Evolutionary conservation across 2,888 invertebrate genomes (phyloP).

Genomic region (Magallana nippona): DNA sequence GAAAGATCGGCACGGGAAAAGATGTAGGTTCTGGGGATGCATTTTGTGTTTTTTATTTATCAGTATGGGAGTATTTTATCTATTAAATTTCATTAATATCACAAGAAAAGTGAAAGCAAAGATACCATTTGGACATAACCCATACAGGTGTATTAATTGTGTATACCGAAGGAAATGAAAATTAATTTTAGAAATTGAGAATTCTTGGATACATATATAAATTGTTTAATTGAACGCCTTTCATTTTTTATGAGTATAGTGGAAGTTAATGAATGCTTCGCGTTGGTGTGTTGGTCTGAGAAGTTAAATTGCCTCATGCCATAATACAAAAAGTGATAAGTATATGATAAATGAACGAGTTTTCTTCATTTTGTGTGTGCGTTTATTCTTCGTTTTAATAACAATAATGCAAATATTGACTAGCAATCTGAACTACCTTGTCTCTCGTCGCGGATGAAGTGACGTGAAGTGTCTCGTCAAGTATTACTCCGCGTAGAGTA

Average conservation of each 20-base stretch:
- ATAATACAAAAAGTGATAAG: constrained; percentile 33
- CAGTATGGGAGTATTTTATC: no score
- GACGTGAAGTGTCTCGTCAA: constrained; percentile 46
- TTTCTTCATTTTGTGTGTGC: constrained; percentile 38
- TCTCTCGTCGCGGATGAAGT: constrained; percentile 39
- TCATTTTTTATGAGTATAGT: neutral
- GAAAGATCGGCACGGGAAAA: no score
- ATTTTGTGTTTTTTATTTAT: no score
- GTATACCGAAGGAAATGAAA: neutral
- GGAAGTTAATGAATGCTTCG: neutral
- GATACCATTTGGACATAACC: no score
- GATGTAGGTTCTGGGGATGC: no score
- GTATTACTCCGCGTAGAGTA: constrained; percentile 38
- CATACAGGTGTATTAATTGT: no score
- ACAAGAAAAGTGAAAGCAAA: no score
- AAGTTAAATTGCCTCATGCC: constrained; percentile 19
- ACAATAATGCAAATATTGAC: constrained; percentile 45
- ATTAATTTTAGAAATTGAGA: constrained; percentile 5
- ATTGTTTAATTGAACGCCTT: neutral
- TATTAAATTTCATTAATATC: no score
- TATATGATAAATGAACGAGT: constrained; percentile 37
- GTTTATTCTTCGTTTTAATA: constrained; percentile 41
- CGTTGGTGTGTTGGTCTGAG: constrained; percentile 9
- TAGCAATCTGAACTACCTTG: constrained; percentile 37
- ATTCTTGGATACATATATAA: neutral